Evolutionary conservation across 2,797 vertebrate genomes (phyloP).

Genomic region (Danionella dracula): DNA sequence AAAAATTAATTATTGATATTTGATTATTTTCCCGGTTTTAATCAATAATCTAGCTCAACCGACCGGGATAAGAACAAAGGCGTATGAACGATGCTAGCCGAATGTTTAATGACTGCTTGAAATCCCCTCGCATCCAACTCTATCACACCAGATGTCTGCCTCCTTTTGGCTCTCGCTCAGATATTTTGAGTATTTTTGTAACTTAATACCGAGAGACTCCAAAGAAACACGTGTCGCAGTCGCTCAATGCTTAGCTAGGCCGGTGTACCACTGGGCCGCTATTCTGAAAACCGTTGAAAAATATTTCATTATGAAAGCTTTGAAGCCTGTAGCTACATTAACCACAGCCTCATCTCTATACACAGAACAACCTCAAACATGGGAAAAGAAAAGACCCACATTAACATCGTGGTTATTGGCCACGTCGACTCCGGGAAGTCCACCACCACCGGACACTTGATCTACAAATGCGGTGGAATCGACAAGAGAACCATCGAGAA

Average conservation of each 20-base stretch:
- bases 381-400: constrained; percentile 80
- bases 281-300: background rate
- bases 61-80: constrained; percentile 76
- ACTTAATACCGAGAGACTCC: constrained; percentile 64
- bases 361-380: constrained; percentile 67
- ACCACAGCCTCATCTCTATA: background rate
- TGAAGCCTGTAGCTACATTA: too few species aligned
- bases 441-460: constrained; percentile 75
- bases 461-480: constrained; percentile 80
- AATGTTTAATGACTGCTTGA: background rate
- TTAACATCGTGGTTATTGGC: constrained; percentile 82
- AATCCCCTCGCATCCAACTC: constrained; percentile 12
- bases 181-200: constrained; percentile 56
- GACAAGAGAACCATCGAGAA: constrained; percentile 82
- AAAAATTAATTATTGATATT: too few species aligned
- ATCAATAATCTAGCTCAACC: too few species aligned
- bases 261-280: background rate
- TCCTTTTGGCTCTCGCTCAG: background rate
- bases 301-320: background rate
- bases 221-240: constrained; percentile 70
- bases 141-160: constrained; percentile 34
- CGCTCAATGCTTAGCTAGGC: constrained; percentile 59
- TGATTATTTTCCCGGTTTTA: too few species aligned
- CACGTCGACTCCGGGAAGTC: constrained; percentile 82
- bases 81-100: constrained; percentile 37